phyloP scores from a whole-genome alignment of 1,140 invertebrate genomes.

The Centruroides vittatus region DNA sequence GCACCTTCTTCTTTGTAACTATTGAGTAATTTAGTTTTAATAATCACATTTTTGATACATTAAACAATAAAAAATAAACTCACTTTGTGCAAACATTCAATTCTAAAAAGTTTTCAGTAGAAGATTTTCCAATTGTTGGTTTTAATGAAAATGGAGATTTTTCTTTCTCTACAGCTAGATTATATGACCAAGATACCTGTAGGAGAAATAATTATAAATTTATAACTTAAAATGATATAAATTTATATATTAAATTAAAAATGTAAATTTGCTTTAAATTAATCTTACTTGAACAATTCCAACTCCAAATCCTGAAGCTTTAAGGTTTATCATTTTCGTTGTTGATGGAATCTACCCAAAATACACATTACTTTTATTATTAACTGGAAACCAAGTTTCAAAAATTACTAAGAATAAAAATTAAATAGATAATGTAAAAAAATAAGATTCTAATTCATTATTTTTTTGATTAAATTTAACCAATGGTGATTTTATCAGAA shows the following conservation, averaged over 20 bases:
- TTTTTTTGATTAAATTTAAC: too few relatives aligned
- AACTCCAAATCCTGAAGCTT: conserved; percentile 64
- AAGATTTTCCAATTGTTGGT: conserved; percentile 71
- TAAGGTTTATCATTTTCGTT: conserved; percentile 41
- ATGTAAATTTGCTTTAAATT: too few relatives aligned
- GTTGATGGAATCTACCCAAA: conserved; percentile 37
- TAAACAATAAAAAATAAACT: neutral
- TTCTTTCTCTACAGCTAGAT: conserved; percentile 74
- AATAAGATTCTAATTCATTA: too few relatives aligned
- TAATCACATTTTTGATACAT: neutral
- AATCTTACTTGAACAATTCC: conserved; percentile 51
- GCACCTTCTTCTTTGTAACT: conserved; percentile 32
- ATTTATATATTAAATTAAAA: too few relatives aligned
- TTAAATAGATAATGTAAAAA: too few relatives aligned
- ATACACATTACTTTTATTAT: neutral
- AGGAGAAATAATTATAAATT: neutral
- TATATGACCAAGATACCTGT: conserved; percentile 57
- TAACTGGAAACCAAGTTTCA: too few relatives aligned
- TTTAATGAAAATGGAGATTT: conserved; percentile 79
- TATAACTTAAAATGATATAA: too few relatives aligned
- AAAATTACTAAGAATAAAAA: conserved; percentile 1
- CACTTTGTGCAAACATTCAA: conserved; percentile 58
- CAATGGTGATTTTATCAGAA: too few relatives aligned
- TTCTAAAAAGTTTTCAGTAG: conserved; percentile 64
- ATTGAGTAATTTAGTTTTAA: neutral